phyloP scores from a whole-genome alignment of 2,797 vertebrate genomes.

The Danio aesculapii region DNA sequence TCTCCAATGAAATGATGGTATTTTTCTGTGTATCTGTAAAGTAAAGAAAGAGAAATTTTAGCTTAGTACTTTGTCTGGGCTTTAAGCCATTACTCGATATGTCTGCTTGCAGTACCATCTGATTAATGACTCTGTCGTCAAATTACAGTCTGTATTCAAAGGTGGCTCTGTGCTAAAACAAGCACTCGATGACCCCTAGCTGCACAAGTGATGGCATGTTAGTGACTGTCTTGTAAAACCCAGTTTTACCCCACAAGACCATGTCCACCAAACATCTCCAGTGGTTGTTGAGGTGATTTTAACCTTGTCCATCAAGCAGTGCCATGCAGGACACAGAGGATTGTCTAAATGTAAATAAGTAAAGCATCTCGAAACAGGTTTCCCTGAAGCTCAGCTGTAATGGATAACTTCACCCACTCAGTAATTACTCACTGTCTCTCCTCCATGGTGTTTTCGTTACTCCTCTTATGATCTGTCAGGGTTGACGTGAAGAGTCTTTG shows the following conservation, averaged over 20 bases:
- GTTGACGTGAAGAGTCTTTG: slow-evolving; percentile 54
- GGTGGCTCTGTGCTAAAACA: slow-evolving; percentile 49
- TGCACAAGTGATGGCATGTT: slow-evolving; percentile 40
- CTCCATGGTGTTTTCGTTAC: slow-evolving; percentile 74
- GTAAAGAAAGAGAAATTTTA: not conserved
- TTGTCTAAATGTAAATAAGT: slow-evolving; percentile 83
- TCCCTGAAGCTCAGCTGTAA: slow-evolving; percentile 68
- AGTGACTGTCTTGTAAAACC: slow-evolving; percentile 1
- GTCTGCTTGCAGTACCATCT: slow-evolving; percentile 26
- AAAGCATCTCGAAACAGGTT: slow-evolving; percentile 65
- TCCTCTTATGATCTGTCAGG: slow-evolving; percentile 66
- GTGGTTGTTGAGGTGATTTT: slow-evolving; percentile 71
- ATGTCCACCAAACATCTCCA: slow-evolving; percentile 50
- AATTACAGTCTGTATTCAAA: slow-evolving; percentile 57
- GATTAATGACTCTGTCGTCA: slow-evolving; percentile 59
- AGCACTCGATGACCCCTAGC: slow-evolving; percentile 44
- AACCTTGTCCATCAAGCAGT: slow-evolving; percentile 67
- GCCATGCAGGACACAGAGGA: slow-evolving; percentile 60
- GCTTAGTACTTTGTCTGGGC: slow-evolving; percentile 19
- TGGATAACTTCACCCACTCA: slow-evolving; percentile 74
- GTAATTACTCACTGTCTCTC: slow-evolving; percentile 80
- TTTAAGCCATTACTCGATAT: slow-evolving; percentile 24
- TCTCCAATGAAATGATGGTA: not conserved
- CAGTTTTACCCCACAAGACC: not conserved
- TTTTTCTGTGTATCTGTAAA: not conserved